Percentiles rank a stretch among this genome's conserved stretches.
phyloP scores from a whole-genome alignment of 1,140 invertebrate genomes.

The Danaus plexippus region DNA sequence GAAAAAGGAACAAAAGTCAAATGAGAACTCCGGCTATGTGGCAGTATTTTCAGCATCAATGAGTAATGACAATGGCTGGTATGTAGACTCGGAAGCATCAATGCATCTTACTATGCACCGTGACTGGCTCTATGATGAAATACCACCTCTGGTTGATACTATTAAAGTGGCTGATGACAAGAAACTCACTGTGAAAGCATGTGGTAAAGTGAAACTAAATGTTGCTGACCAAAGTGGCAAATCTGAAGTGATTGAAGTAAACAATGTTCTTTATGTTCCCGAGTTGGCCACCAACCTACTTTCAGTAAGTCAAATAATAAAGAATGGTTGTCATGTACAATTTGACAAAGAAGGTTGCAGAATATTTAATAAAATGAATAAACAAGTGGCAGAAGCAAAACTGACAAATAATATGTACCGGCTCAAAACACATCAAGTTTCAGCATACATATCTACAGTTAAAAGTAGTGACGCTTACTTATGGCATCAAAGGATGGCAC shows the following conservation, averaged over 20 bases:
- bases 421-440: no score
- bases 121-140: background rate
- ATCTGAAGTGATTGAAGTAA: constrained; percentile 14
- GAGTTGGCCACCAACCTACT: constrained; percentile 30
- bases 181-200: constrained; percentile 15
- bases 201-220: constrained; percentile 23
- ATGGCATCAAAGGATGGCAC: no score
- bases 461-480: no score
- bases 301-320: constrained; percentile 36
- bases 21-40: no score
- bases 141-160: constrained; percentile 18
- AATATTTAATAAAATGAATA: constrained; percentile 24
- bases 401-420: no score
- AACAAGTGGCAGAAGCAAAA: constrained; percentile 13
- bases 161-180: constrained; percentile 31
- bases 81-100: background rate
- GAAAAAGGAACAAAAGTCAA: no score
- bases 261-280: constrained; percentile 37
- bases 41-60: no score
- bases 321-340: constrained; percentile 34
- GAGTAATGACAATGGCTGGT: background rate
- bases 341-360: constrained; percentile 31
- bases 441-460: no score
- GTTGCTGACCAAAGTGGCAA: constrained; percentile 16
- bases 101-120: constrained; percentile 4